A percentile compares a stretch with the other conserved stretches of the same genome.
Evolutionary conservation across 2,797 vertebrate genomes (phyloP).

Genomic region (Oreochromis grahami): DNA sequence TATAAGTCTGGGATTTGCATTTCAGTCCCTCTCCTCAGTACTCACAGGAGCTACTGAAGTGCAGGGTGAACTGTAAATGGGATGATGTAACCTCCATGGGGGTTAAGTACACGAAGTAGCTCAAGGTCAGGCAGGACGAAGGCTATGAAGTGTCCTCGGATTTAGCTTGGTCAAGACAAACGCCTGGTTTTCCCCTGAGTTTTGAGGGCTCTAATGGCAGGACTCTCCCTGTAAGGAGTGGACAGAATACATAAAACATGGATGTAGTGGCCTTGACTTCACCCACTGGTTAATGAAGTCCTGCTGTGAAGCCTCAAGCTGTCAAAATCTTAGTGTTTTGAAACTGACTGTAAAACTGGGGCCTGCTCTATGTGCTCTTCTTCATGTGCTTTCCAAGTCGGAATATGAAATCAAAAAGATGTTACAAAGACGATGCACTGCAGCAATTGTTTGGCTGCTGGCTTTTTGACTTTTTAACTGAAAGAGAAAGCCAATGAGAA

Average conservation of each 20-base stretch:
- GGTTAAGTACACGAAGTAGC: neutral
- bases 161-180: neutral
- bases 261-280: neutral
- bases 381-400: neutral
- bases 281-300: neutral
- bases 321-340: neutral
- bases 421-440: neutral
- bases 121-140: slow-evolving; percentile 21
- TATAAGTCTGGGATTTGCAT: neutral
- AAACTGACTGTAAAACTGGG: neutral
- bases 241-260: neutral
- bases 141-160: neutral
- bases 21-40: neutral
- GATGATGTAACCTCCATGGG: slow-evolving; percentile 20
- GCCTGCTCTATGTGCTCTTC: fast-evolving
- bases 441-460: neutral
- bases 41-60: neutral
- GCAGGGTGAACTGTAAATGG: slow-evolving; percentile 10
- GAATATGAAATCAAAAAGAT: neutral
- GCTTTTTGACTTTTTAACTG: neutral
- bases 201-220: neutral
- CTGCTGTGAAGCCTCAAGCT: neutral
- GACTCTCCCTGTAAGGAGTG: neutral
- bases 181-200: neutral
- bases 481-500: neutral